phyloP scores from a whole-genome alignment of 2,888 invertebrate species.

The Drosophila fungiperda region DNA sequence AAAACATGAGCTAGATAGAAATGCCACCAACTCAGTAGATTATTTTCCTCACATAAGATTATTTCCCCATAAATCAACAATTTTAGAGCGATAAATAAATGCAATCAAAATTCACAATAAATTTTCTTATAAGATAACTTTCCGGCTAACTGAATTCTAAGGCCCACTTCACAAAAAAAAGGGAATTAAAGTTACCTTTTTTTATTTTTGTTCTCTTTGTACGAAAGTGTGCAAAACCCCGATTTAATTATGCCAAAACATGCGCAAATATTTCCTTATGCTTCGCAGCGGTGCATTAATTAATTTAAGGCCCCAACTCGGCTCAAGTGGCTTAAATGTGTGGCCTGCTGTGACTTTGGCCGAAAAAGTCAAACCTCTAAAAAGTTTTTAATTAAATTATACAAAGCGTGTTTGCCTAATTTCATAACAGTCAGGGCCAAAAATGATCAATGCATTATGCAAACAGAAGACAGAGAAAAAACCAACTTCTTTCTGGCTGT shows the following conservation, averaged over 20 bases:
- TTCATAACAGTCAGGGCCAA: constrained; percentile 37
- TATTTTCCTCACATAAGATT: neutral
- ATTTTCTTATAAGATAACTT: neutral
- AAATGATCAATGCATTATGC: constrained; percentile 5
- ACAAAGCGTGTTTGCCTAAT: constrained; percentile 65
- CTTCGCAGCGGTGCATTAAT: constrained; percentile 67
- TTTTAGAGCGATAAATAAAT: neutral
- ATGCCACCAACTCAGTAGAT: neutral
- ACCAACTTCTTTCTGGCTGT: constrained; percentile 2
- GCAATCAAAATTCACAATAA: neutral
- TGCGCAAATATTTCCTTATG: constrained; percentile 76
- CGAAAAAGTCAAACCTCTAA: constrained; percentile 58
- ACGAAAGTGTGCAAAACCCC: constrained; percentile 44
- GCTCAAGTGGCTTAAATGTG: constrained; percentile 57
- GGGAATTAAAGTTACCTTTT: constrained; percentile 19
- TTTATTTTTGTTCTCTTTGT: constrained; percentile 5
- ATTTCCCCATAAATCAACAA: neutral
- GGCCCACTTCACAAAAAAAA: neutral
- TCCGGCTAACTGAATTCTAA: neutral
- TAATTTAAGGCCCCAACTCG: constrained; percentile 61
- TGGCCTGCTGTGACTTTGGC: constrained; percentile 62
- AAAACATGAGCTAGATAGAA: constrained; percentile 6
- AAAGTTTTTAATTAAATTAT: constrained; percentile 78
- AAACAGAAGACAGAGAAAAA: neutral
- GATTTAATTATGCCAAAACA: constrained; percentile 76